A percentile compares a stretch with the other conserved stretches of the same genome.
phyloP scores from a whole-genome alignment of 1,140 invertebrate genomes.

The Drosophila albomicans region DNA sequence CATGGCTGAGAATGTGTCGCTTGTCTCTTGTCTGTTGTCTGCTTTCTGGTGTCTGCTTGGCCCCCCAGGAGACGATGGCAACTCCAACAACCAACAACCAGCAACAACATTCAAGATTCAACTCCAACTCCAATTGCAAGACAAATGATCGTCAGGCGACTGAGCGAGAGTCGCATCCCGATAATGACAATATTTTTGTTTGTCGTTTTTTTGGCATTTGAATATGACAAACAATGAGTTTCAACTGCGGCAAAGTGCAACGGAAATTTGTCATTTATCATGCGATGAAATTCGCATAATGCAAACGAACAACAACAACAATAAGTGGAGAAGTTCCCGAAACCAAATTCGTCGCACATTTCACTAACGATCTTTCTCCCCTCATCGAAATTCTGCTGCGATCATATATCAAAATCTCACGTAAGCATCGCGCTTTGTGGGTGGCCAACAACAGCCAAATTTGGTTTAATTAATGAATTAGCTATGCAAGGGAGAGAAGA shows the following conservation, averaged over 20 bases:
- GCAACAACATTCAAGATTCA: too few relatives aligned
- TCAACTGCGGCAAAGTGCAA: constrained; percentile 58
- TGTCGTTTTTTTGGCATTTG: constrained; percentile 58
- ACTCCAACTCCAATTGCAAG: constrained; percentile 56
- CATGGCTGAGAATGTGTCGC: constrained; percentile 46
- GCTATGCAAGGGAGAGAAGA: not conserved
- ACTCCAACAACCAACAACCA: not conserved
- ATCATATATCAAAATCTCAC: constrained; percentile 82
- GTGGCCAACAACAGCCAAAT: constrained; percentile 62
- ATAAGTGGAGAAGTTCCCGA: constrained; percentile 22
- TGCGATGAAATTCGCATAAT: constrained; percentile 67
- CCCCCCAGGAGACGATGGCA: constrained; percentile 49
- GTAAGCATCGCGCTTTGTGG: constrained; percentile 63
- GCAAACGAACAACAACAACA: constrained; percentile 8
- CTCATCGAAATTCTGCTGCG: constrained; percentile 5
- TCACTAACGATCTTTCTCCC: constrained; percentile 5
- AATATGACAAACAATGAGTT: constrained; percentile 79
- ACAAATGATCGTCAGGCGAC: constrained; percentile 67
- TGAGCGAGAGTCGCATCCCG: constrained; percentile 17
- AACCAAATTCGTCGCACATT: constrained; percentile 37
- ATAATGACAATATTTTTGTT: constrained; percentile 71
- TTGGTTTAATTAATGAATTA: constrained; percentile 66
- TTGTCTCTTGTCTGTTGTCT: constrained; percentile 5
- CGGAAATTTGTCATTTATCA: constrained; percentile 81
- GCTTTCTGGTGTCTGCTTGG: constrained; percentile 13